Percentiles rank a stretch among this genome's conserved stretches.
phyloP scores from a whole-genome alignment of 2,113 vertebrate species.

The Thymallus thymallus region DNA sequence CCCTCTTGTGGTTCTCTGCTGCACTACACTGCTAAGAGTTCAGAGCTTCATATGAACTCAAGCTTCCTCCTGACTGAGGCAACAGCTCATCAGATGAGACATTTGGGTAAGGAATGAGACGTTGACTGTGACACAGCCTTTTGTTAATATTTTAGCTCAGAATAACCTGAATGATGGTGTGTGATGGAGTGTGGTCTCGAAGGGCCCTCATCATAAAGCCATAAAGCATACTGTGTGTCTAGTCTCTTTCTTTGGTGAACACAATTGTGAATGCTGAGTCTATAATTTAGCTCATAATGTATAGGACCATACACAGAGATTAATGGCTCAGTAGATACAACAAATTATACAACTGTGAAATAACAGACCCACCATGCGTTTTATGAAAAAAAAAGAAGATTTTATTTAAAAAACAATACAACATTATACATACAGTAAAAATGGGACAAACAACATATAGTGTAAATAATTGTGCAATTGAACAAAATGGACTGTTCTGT shows the following conservation, averaged over 20 bases:
- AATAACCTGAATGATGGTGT: not conserved
- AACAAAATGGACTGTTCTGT: constrained; percentile 4
- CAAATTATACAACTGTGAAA: not conserved
- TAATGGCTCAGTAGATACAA: not conserved
- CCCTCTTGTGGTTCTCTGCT: not conserved
- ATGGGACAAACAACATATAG: constrained; percentile 33
- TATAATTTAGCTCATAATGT: no score
- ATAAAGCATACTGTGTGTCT: not conserved
- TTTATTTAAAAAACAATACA: constrained; percentile 50
- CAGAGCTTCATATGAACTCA: not conserved
- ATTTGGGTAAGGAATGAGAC: no score
- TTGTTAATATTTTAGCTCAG: not conserved
- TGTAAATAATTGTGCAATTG: constrained; percentile 56
- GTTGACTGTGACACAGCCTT: not conserved
- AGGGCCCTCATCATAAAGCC: not conserved
- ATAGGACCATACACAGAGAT: not conserved
- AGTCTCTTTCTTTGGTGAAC: not conserved
- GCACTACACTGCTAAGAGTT: not conserved
- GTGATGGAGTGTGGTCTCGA: not conserved
- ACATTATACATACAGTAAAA: constrained; percentile 37
- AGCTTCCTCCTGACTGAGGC: not conserved
- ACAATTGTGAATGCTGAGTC: not conserved
- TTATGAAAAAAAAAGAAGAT: constrained; percentile 22
- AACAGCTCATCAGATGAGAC: not conserved
- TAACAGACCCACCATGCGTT: not conserved